Evolutionary conservation across 2,888 invertebrate genomes (phyloP), one percentile per base, ranked within the genome.

Genomic region (Gonocerus acuteangulatus): DNA sequence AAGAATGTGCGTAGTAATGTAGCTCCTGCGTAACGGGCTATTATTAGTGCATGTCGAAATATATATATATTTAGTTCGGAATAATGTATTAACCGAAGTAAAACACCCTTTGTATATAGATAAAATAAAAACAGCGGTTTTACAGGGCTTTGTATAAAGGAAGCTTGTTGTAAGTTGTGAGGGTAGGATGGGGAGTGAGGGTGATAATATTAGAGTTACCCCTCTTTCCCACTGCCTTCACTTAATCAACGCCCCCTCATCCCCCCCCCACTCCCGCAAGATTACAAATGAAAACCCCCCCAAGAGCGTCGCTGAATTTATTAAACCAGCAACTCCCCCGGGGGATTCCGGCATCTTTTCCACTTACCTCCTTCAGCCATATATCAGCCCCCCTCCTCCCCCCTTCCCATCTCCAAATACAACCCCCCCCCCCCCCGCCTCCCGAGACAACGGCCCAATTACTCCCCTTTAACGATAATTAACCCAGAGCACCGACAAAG

Each of bases 201-300:
- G 36, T 52, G 52, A 52, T 52, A 36, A 52, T 52, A 52, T 52
- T 52, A 52, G 22, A 16, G 47, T 15, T 39, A 39, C 39, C 39
- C 39, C 15, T 9, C 47, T 42, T 16, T 13, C 18, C 21, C 47
- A 9, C 47, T 18, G 19, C 11, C 39, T 36, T 36, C 52, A 42
- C 52, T 52, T 52, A 34, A 52, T 52, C 52, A 52, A 52, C 52
- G 34, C 52, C 42, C 9, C 3, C 42, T 0, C 22, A 4, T n/a
- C 39, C 4, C 39, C 7, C 13, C 39, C 39, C 16, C 1, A 15
- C 7, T 21, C 49, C 11, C 16, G 6, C 36, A 18, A 52, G 51
- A 32, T 47, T 52, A 52, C 51, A 36, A 52, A 52, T 52, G 51
- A 52, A 52, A 52, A 52, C 36, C 51, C 39, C 15, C 39, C 27